Conservation (phyloP, 2,113 vertebrate genomes). For the Lethenteron camtschaticum region DNA sequence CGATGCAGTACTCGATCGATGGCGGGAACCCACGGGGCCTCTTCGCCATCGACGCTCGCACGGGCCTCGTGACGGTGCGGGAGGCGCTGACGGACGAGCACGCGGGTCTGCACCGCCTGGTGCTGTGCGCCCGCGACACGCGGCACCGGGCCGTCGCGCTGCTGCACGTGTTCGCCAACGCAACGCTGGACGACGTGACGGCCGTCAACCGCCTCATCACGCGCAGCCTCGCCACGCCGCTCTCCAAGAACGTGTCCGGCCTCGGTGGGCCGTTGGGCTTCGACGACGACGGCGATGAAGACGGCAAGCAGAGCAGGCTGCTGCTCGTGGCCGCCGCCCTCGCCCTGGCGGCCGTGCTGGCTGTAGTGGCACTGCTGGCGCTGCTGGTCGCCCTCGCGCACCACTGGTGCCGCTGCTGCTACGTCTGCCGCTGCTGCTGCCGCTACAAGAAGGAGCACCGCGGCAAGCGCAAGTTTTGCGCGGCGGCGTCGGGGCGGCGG, state of each 20-base stretch:
- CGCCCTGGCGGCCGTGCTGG: no score
- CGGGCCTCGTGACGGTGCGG: slow-evolving; percentile 88
- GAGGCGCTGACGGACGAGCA: slow-evolving; percentile 59
- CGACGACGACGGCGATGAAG: no score
- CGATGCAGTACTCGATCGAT: slow-evolving; percentile 73
- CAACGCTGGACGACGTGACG: slow-evolving; percentile 65
- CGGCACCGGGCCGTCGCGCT: slow-evolving; percentile 71
- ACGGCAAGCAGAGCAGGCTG: no score
- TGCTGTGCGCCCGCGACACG: slow-evolving; percentile 78
- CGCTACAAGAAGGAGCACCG: no score
- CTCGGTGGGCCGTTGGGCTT: no score
- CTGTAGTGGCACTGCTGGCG: no score
- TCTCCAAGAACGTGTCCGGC: slow-evolving; percentile 76
- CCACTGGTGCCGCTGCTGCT: no score
- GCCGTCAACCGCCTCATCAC: slow-evolving; percentile 65
- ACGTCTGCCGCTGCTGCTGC: no score
- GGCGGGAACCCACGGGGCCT: slow-evolving; percentile 77
- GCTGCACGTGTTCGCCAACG: slow-evolving; percentile 81
- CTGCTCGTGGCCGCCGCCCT: no score
- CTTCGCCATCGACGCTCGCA: slow-evolving; percentile 88
- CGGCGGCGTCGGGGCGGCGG: no score
- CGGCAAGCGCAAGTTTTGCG: no score
- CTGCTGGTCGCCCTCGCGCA: no score
- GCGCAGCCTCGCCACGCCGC: slow-evolving; percentile 59
- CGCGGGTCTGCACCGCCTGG: slow-evolving; percentile 70